These are phyloP conservation scores for Mirounga angustirostris DNA, from an alignment of 2,113 vertebrate species.

Conservation along the genomic window DNA sequence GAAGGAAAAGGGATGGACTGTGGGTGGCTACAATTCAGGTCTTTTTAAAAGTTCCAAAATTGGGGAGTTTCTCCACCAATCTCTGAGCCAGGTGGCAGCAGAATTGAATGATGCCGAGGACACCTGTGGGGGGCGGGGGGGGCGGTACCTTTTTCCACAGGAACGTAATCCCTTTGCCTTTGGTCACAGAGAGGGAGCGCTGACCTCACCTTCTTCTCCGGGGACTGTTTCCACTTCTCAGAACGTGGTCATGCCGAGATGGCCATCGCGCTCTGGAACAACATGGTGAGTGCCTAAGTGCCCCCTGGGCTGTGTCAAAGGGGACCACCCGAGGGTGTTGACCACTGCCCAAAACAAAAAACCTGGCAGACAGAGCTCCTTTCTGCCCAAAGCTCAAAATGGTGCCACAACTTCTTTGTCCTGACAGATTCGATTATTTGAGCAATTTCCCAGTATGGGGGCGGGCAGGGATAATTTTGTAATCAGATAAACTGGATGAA, in stretches of 20 bases:
- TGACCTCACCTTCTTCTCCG: conserved; percentile 93
- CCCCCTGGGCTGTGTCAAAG: background rate
- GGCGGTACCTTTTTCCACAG: rapidly evolving
- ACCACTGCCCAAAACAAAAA: background rate
- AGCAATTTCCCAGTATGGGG: background rate
- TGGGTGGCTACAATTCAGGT: background rate
- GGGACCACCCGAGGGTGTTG: rapidly evolving
- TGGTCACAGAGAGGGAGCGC: conserved; percentile 86
- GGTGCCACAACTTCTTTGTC: background rate
- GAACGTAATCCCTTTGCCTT: conserved; percentile 56
- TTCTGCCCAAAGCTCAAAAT: background rate
- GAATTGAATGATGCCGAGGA: background rate
- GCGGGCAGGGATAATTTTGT: background rate
- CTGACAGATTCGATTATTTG: background rate
- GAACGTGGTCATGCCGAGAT: conserved; percentile 93
- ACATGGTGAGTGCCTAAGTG: conserved; percentile 91
- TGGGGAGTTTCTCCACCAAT: background rate
- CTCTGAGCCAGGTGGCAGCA: background rate
- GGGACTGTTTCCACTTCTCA: conserved; percentile 95
- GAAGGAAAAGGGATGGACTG: background rate
- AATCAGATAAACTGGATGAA: background rate
- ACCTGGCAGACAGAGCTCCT: background rate
- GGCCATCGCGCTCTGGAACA: conserved; percentile 96
- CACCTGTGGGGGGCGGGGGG: no score
- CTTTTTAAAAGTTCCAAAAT: background rate